A percentile compares a stretch with the other conserved stretches of the same genome.
Evolutionary conservation across 1,140 invertebrate genomes (phyloP).

Genomic region (Palaemon carinicauda): DNA sequence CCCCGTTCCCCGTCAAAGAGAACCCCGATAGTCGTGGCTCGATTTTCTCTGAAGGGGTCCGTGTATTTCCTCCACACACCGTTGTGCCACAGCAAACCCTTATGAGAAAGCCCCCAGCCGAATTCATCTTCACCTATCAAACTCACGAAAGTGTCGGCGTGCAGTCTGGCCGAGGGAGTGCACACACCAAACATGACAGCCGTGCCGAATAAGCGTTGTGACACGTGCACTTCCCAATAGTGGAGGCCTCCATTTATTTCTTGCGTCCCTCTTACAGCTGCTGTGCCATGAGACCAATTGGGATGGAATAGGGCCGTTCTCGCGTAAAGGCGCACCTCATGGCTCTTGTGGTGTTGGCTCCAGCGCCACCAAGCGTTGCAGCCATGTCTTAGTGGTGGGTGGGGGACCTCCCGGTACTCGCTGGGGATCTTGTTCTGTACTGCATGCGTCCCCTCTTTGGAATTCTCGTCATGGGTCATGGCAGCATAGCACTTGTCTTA

Average conservation of each 20-base stretch:
- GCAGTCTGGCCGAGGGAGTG: conserved; percentile 72
- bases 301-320: conserved; percentile 75
- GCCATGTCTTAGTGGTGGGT: conserved; percentile 64
- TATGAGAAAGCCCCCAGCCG: conserved; percentile 79
- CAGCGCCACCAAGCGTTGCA: conserved; percentile 75
- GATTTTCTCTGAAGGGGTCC: conserved; percentile 76
- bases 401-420: background rate
- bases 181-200: conserved; percentile 82
- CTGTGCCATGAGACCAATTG: conserved; percentile 79
- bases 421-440: no score
- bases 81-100: conserved; percentile 76
- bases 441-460: no score
- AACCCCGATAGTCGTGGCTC: conserved; percentile 73
- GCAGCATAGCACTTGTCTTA: no score
- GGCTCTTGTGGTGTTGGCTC: conserved; percentile 72
- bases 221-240: conserved; percentile 77
- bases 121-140: conserved; percentile 76
- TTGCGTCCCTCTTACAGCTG: conserved; percentile 73
- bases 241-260: conserved; percentile 73
- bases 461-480: no score
- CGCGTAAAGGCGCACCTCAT: conserved; percentile 71
- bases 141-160: conserved; percentile 75
- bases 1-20: conserved; percentile 76
- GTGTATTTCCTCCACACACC: conserved; percentile 72
- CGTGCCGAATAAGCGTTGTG: conserved; percentile 76